These are phyloP conservation scores for Belgica antarctica DNA, from an alignment of 2,888 invertebrate species.

Conservation along the genomic window DNA sequence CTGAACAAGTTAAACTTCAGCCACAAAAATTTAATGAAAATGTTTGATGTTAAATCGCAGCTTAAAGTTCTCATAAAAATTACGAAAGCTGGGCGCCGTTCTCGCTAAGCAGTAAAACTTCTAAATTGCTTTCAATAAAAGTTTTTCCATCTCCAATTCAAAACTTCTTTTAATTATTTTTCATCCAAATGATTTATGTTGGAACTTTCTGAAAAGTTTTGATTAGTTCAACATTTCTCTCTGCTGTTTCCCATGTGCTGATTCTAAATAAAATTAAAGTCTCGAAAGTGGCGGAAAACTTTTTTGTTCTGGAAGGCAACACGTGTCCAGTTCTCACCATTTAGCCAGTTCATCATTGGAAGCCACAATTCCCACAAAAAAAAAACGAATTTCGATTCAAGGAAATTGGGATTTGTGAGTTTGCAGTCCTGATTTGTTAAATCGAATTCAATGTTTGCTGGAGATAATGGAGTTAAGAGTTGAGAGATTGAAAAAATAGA, in stretches of 20 bases:
- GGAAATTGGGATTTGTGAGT: no score
- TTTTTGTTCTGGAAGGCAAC: not conserved
- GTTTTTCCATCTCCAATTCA: slow-evolving; percentile 13
- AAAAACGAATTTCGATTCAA: no score
- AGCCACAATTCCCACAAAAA: not conserved
- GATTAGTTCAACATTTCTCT: slow-evolving; percentile 19
- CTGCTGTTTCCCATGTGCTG: not conserved
- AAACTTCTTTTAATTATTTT: slow-evolving; percentile 32
- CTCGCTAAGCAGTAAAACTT: slow-evolving; percentile 7
- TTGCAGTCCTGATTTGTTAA: no score
- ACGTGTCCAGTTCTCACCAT: slow-evolving; percentile 10
- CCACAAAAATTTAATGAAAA: no score
- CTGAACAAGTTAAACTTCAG: no score
- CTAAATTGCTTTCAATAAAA: not conserved
- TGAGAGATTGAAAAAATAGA: no score
- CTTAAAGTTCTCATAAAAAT: no score
- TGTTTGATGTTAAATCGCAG: no score
- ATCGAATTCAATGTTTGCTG: no score
- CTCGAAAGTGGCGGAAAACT: not conserved
- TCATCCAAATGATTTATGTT: slow-evolving; percentile 27
- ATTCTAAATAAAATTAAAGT: not conserved
- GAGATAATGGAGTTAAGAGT: no score
- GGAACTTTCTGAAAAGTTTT: slow-evolving; percentile 27
- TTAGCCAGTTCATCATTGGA: not conserved
- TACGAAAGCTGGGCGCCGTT: no score